Evolutionary conservation across 2,113 vertebrate genomes (phyloP).

Genomic region (Cnemophilus loriae): DNA sequence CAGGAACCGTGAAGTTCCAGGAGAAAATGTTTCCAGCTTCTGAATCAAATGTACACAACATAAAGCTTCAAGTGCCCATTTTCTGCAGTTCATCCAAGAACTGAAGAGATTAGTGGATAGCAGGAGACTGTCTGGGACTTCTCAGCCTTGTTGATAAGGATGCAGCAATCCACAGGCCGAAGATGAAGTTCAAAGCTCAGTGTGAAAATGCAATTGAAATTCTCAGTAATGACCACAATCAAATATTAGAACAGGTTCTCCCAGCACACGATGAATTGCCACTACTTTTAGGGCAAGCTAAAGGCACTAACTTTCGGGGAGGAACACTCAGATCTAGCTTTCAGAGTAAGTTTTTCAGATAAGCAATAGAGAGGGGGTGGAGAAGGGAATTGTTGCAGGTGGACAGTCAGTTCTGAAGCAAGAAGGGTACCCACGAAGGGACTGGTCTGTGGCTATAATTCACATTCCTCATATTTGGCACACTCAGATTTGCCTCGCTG

Average conservation of each 20-base stretch:
- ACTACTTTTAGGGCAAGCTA: neutral
- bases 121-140: neutral
- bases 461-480: fast-evolving
- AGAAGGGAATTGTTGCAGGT: neutral
- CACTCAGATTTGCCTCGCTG: neutral
- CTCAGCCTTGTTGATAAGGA: neutral
- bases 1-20: neutral
- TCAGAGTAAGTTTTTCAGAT: neutral
- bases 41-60: neutral
- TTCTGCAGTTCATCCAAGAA: neutral
- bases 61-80: neutral
- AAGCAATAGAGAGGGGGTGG: neutral
- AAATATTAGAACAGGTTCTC: neutral
- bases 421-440: neutral
- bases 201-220: neutral
- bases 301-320: neutral
- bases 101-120: neutral
- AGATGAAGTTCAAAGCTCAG: neutral
- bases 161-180: neutral
- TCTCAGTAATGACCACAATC: neutral
- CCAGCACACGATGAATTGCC: neutral
- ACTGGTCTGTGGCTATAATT: neutral
- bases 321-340: neutral
- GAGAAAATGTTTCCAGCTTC: neutral
- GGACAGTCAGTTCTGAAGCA: neutral